Base-by-base conservation (phyloP, 2,113 vertebrate species). In the Onychorhynchus coronatus region DNA sequence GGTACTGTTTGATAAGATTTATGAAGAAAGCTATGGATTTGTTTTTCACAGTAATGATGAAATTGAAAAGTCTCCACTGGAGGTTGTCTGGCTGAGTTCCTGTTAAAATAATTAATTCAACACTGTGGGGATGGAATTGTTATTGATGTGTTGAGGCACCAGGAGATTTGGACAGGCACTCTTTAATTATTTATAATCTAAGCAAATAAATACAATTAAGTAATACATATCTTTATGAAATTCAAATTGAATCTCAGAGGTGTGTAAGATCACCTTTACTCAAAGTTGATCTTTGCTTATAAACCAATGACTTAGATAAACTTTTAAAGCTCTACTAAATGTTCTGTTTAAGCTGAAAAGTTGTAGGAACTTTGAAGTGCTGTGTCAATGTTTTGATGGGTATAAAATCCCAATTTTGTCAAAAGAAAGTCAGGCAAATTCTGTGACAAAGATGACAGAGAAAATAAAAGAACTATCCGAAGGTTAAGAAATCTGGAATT, bases 171-270 rank as follows among this genome's bases (percentile, higher is more conserved):
- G 77, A 53, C 65, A 78, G 70, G 50, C 56, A 0, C 62, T 81
- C 65, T 62, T 89, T 71, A 91, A 92, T 94, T 93, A 92, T 95
- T 95, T 80, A 93, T 92, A 79, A 96, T 83, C 75, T 88, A 76
- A 91, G 93, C 41, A 96, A 93, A 90, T 86, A 95, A 85, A 91
- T 83, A 86, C 49, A 95, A 95, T 95, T 91, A 93, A 79, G 53
- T 27, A 88, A 91, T 75, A 92, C 21, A 24, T 79, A 68, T 46
- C 80, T 58, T 53, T 67, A 63, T 66, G 75, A 95, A 86, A 86
- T 80, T 80, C 58, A 91, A 73, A 93, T 76, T 79, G 11, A 79
- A 56, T 96, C 91, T 83, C 83, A 86, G 72, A 76, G 63, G 89
- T 61, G 68, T 0, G 2, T 27, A 75, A 90, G 66, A 86, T 92